phyloP scores from a whole-genome alignment of 2,113 vertebrate genomes.

The Noctilio leporinus region DNA sequence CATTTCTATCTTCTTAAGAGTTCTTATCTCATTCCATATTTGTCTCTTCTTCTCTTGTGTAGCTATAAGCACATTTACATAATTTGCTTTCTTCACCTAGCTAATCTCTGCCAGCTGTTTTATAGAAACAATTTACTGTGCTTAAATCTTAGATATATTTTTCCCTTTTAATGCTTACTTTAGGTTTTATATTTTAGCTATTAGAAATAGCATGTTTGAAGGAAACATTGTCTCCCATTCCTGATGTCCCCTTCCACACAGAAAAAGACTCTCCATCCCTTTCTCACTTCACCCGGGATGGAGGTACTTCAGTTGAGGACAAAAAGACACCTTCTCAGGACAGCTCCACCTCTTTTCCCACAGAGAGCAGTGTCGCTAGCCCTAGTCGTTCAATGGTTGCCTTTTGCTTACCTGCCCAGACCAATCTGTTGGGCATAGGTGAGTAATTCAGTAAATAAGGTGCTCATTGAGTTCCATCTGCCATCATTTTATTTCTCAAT shows the following conservation, averaged over 20 bases:
- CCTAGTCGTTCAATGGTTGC: accelerated
- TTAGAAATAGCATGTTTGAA: neutral
- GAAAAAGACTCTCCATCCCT: neutral
- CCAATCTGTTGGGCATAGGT: neutral
- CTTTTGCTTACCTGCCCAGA: neutral
- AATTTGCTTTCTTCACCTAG: neutral
- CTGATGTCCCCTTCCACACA: neutral
- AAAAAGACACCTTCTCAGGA: neutral
- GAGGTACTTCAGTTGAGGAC: neutral
- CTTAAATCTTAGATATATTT: neutral
- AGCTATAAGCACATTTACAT: neutral
- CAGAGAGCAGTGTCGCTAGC: neutral
- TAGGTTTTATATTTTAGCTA: neutral
- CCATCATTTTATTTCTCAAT: neutral
- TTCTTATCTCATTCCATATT: neutral
- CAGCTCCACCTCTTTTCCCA: neutral
- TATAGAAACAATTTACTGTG: neutral
- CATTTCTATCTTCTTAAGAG: neutral
- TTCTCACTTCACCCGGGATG: neutral
- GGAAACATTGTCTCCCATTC: neutral
- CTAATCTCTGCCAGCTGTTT: neutral
- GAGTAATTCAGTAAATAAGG: neutral
- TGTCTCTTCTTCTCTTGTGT: neutral
- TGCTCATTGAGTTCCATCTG: neutral
- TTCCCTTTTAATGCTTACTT: neutral